These are phyloP conservation scores for Eublepharis macularius DNA, from an alignment of 2,113 vertebrate species.

Conservation along the genomic window DNA sequence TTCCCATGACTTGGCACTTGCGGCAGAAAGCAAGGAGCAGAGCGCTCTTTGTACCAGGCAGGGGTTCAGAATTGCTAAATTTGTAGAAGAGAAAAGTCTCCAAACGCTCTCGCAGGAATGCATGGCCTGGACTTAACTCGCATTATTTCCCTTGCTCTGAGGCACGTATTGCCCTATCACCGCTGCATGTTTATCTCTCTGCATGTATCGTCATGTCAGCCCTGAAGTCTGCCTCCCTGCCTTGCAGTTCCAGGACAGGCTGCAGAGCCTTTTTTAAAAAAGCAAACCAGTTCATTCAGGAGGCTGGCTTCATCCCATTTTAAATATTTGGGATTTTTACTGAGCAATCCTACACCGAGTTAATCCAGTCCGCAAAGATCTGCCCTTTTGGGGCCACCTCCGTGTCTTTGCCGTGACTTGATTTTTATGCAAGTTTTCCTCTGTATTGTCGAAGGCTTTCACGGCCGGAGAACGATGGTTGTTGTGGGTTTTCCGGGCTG, in stretches of 20 bases:
- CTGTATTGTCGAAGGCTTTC: too few relatives aligned
- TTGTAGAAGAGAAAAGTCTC: not conserved
- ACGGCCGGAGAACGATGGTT: too few relatives aligned
- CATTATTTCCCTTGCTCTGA: not conserved
- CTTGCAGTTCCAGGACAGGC: not conserved
- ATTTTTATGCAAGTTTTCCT: too few relatives aligned
- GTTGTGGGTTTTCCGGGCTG: too few relatives aligned
- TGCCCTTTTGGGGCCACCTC: too few relatives aligned
- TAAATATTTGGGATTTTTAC: not conserved
- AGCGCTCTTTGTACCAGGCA: not conserved
- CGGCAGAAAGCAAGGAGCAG: not conserved
- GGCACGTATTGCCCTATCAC: too few relatives aligned
- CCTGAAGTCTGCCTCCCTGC: not conserved
- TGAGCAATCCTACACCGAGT: too few relatives aligned
- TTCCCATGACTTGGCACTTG: not conserved
- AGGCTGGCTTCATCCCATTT: not conserved
- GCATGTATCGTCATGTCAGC: not conserved
- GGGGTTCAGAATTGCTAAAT: not conserved
- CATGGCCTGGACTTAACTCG: not conserved
- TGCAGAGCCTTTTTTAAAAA: too few relatives aligned
- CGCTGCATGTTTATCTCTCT: not conserved
- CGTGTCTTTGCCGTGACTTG: too few relatives aligned
- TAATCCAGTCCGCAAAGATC: too few relatives aligned
- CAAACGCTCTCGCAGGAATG: not conserved
- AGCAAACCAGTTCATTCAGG: not conserved